Conservation (phyloP, 1,140 invertebrate species). For the Papilio aristodemus region DNA sequence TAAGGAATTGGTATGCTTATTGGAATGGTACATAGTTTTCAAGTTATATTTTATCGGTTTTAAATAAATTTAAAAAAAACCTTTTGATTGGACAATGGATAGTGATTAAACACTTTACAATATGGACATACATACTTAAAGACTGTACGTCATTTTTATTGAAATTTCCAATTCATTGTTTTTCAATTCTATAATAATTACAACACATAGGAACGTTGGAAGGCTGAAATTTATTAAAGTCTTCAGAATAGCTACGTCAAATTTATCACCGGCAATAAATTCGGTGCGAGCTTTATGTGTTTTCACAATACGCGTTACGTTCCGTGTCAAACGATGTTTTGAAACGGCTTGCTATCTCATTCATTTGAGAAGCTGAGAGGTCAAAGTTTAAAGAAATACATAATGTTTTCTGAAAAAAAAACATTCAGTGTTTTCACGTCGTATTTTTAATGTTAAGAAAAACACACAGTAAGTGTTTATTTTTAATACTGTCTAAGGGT, state of each 20-base stretch:
- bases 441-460: no score
- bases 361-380: neutral
- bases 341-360: slow-evolving; percentile 6
- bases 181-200: neutral
- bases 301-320: slow-evolving; percentile 28
- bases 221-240: slow-evolving; percentile 1
- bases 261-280: slow-evolving; percentile 29
- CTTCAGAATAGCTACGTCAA: slow-evolving; percentile 16
- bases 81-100: no score
- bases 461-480: no score
- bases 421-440: neutral
- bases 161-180: no score
- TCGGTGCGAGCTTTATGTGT: slow-evolving; percentile 20
- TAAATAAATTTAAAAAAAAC: no score
- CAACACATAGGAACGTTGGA: neutral
- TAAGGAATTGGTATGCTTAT: neutral
- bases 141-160: neutral
- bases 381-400: neutral
- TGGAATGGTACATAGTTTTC: neutral
- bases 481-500: no score
- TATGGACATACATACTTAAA: neutral
- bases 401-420: neutral
- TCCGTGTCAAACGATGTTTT: slow-evolving; percentile 27
- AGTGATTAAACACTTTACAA: no score
- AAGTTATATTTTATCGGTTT: no score